phyloP scores from a whole-genome alignment of 2,797 vertebrate genomes.

The Manis pentadactyla region DNA sequence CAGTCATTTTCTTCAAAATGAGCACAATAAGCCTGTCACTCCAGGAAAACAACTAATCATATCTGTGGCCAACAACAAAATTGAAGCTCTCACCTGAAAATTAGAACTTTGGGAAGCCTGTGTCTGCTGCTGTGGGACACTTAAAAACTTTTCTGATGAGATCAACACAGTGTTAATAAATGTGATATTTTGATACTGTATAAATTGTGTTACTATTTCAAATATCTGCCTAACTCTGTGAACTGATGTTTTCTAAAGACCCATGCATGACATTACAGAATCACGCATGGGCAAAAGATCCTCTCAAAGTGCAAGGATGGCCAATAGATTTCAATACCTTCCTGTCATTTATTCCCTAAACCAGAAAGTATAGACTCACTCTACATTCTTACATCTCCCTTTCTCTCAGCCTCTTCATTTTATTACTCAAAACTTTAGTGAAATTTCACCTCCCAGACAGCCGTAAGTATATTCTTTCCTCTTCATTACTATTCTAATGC shows the following conservation, averaged over 20 bases:
- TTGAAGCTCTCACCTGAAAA: background rate
- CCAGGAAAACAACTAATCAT: background rate
- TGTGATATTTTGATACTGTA: background rate
- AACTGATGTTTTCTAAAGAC: background rate
- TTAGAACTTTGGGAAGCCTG: background rate
- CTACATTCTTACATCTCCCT: background rate
- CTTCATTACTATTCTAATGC: background rate
- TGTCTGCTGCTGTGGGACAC: background rate
- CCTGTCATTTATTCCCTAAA: background rate
- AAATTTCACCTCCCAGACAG: background rate
- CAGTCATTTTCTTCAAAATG: background rate
- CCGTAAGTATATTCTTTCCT: background rate
- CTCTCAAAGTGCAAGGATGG: background rate
- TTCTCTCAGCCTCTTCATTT: background rate
- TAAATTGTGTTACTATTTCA: background rate
- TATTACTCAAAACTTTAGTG: background rate
- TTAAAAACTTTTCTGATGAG: background rate
- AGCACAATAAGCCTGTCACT: background rate
- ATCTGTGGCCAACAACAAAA: background rate
- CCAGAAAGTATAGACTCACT: background rate
- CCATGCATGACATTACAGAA: background rate
- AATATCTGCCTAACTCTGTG: background rate
- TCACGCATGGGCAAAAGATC: background rate
- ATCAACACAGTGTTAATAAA: background rate
- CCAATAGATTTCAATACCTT: background rate